Percentiles rank a stretch among this genome's conserved stretches.
Evolutionary conservation across 2,888 invertebrate genomes (phyloP).

Genomic region (Ptilodon capucinus): DNA sequence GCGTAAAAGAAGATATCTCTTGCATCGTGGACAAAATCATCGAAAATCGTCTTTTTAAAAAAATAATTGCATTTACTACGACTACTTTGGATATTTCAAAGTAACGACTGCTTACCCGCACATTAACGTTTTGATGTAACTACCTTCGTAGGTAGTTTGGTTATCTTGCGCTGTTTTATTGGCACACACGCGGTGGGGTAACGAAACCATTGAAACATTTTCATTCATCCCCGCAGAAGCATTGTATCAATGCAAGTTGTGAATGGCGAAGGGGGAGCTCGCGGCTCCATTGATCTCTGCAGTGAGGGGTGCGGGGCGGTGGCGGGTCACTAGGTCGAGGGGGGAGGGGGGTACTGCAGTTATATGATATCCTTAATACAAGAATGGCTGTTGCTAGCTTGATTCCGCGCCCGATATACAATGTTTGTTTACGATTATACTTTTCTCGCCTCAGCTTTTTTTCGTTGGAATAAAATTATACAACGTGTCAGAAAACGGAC

Average conservation of each 20-base stretch:
- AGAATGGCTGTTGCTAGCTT: constrained; percentile 32
- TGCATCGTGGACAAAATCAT: no score
- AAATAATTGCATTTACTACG: no score
- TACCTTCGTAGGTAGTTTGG: no score
- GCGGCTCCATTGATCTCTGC: constrained; percentile 68
- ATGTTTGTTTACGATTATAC: constrained; percentile 42
- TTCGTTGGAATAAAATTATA: constrained; percentile 37
- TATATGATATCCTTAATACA: constrained; percentile 29
- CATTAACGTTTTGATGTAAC: no score
- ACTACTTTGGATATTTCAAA: no score
- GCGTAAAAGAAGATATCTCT: no score
- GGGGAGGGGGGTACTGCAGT: constrained; percentile 31
- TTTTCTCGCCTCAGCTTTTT: constrained; percentile 39
- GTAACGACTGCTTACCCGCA: no score
- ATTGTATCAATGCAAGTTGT: constrained; percentile 53
- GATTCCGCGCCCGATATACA: constrained; percentile 36
- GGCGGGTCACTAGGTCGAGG: constrained; percentile 68
- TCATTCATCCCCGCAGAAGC: constrained; percentile 54
- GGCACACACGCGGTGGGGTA: constrained; percentile 20
- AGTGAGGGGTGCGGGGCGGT: constrained; percentile 37
- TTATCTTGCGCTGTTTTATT: neutral
- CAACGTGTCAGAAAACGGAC: constrained; percentile 39
- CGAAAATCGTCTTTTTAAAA: no score
- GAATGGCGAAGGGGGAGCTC: constrained; percentile 46
- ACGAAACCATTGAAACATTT: constrained; percentile 35